phyloP scores from a whole-genome alignment of 2,113 vertebrate species.

The Gymnocephalus cernua region DNA sequence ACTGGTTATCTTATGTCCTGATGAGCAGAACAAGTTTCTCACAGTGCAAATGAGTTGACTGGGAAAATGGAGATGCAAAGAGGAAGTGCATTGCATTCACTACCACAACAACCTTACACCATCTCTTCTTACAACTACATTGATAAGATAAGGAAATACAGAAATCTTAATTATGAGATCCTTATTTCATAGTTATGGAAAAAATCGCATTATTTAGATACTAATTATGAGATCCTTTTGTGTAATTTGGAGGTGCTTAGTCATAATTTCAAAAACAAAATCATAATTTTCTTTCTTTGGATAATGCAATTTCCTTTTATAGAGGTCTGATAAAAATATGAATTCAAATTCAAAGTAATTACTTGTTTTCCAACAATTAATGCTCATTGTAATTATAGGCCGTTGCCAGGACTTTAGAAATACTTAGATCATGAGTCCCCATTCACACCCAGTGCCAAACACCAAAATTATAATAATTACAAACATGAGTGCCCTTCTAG shows the following conservation, averaged over 20 bases:
- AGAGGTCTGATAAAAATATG: neutral
- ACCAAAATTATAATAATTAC: neutral
- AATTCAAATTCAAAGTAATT: neutral
- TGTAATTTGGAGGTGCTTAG: neutral
- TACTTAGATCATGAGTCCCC: neutral
- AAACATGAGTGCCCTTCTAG: too few species aligned
- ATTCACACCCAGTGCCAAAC: neutral
- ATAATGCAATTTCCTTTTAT: neutral
- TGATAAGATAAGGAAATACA: neutral
- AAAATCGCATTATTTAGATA: neutral
- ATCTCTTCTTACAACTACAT: neutral
- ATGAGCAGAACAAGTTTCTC: neutral
- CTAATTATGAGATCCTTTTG: neutral
- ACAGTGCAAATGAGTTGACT: neutral
- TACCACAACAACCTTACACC: neutral
- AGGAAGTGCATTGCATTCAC: neutral
- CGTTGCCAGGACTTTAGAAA: neutral
- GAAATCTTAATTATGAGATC: neutral
- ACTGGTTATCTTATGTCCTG: neutral
- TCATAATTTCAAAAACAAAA: neutral
- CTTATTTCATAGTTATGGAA: neutral
- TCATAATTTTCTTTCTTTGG: neutral
- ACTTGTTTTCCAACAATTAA: too few species aligned
- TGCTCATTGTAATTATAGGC: neutral
- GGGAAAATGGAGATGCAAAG: neutral